Evolutionary conservation across 2,797 vertebrate species (phyloP).

Genomic region (Tolypeutes matacus): DNA sequence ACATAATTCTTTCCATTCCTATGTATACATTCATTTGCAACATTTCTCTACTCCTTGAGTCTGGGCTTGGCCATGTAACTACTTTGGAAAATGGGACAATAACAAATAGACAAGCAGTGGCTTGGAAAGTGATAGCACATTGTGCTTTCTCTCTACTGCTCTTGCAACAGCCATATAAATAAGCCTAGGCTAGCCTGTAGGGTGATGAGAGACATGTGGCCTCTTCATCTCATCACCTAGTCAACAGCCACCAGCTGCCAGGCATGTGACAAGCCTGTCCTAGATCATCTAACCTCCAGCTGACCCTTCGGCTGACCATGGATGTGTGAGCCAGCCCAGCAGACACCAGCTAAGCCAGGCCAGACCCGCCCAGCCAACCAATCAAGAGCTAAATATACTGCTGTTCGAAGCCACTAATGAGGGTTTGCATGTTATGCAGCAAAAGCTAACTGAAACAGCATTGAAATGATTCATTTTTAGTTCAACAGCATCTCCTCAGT

Average conservation of each 20-base stretch:
- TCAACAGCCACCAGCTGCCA: conserved; percentile 54
- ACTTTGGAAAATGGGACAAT: conserved; percentile 31
- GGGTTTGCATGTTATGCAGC: conserved; percentile 25
- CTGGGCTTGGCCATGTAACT: neutral
- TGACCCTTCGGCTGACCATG: conserved; percentile 49
- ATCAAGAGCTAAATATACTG: neutral
- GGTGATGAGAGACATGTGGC: conserved; percentile 26
- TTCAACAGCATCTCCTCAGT: neutral
- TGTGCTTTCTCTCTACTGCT: neutral
- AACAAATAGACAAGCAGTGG: neutral
- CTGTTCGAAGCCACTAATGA: neutral
- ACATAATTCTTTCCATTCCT: neutral
- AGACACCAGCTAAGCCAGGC: conserved; percentile 2
- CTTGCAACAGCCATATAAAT: conserved; percentile 26
- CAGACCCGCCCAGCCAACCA: neutral
- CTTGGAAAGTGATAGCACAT: neutral
- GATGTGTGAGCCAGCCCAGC: conserved; percentile 23
- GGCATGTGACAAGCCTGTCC: neutral
- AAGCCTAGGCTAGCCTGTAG: neutral
- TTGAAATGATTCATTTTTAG: neutral
- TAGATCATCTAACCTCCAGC: conserved; percentile 44
- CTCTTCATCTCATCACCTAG: neutral
- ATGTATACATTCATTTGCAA: neutral
- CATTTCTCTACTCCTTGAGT: neutral
- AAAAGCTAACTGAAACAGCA: conserved; percentile 59